Conservation (phyloP, 2,113 vertebrate genomes). For the Callochromis pleurospilus region DNA sequence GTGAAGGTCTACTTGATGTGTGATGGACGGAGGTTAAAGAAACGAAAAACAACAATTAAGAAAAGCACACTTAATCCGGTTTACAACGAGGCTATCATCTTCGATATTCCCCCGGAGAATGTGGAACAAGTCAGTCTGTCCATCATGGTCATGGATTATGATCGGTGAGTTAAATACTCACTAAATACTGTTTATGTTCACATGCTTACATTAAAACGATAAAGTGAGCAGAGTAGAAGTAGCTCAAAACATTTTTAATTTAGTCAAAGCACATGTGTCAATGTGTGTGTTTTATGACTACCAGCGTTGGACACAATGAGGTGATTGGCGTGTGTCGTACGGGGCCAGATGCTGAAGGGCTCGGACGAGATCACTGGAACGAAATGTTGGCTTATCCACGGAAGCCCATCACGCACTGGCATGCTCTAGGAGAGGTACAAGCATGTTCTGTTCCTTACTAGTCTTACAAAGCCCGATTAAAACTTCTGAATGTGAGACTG, state of each 20-base stretch:
- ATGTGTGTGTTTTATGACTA: neutral
- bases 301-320: conserved; percentile 96
- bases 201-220: neutral
- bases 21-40: conserved; percentile 90
- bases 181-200: neutral
- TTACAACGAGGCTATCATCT: conserved; percentile 98
- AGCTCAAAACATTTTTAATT: neutral
- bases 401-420: conserved; percentile 98
- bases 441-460: neutral
- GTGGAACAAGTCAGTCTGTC: conserved; percentile 97
- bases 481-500: neutral
- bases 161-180: conserved; percentile 74
- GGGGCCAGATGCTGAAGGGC: conserved; percentile 89
- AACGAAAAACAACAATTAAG: conserved; percentile 94
- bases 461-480: neutral
- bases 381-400: conserved; percentile 97
- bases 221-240: neutral
- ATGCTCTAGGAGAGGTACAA: conserved; percentile 87
- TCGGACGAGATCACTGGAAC: conserved; percentile 97
- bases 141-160: conserved; percentile 97
- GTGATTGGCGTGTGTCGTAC: conserved; percentile 91
- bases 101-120: conserved; percentile 96
- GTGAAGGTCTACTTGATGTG: conserved; percentile 97
- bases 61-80: conserved; percentile 91
- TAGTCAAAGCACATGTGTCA: neutral